Conservation (phyloP, 2,888 invertebrate genomes). For the Diadegma fenestrale region DNA sequence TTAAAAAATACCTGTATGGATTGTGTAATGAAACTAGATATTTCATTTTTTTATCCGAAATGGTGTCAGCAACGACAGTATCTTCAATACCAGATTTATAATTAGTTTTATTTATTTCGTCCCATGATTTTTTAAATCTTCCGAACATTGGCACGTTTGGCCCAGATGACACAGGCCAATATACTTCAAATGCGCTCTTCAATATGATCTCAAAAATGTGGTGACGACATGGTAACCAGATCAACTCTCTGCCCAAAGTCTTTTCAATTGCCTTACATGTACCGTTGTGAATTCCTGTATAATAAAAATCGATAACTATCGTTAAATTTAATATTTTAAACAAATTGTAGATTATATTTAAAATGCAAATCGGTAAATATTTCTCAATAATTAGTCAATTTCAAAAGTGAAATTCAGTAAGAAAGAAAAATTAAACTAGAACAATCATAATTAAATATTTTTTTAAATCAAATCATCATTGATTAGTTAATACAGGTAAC, state of each 20-base stretch:
- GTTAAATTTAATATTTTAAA: no score
- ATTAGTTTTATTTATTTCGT: not conserved
- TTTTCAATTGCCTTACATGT: not conserved
- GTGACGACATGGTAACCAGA: not conserved
- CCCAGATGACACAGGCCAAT: not conserved
- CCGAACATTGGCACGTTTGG: not conserved
- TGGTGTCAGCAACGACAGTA: no score
- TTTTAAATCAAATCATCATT: no score
- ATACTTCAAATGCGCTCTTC: not conserved
- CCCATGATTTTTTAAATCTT: not conserved
- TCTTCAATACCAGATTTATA: not conserved
- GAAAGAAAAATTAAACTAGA: no score
- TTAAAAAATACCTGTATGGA: not conserved
- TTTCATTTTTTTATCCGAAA: not conserved
- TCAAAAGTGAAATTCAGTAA: no score
- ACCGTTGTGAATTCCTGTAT: not conserved
- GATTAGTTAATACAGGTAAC: no score
- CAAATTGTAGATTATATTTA: no score
- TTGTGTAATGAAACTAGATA: not conserved
- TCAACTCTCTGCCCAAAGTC: not conserved
- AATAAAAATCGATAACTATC: not conserved
- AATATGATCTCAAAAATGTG: conserved; percentile 1
- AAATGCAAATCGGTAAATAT: no score
- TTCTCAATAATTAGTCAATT: no score
- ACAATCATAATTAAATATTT: no score